Base-by-base conservation (phyloP, 2,113 vertebrate species). In the Brachyhypopomus occidentalis region DNA sequence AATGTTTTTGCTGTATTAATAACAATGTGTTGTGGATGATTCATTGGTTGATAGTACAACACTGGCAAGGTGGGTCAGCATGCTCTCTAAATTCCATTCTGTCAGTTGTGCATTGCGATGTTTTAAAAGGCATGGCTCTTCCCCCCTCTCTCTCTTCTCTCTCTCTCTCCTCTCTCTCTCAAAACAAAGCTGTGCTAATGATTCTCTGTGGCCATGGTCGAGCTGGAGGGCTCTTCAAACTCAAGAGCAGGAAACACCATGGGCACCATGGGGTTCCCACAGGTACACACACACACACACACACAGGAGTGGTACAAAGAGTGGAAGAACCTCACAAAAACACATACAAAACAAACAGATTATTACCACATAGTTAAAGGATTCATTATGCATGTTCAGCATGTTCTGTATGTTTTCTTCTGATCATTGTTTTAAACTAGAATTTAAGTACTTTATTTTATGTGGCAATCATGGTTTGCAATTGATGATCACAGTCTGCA, bases 211-310 rank as follows among this genome's bases (percentile, higher is more conserved):
- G 79, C 70, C 64, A 56, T 64, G 52, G 86, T 88, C 72, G 36
- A 85, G 86, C 85, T 88, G 86, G 89, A 92, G 90, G 88, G 83
- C 89, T 88, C 91, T 92, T 91, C 89, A 92, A 86, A 86, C 82
- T 89, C 84, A 91, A 93, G 91, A 88, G 91, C 87, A 88, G 88
- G 87, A 88, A 89, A 90, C 87, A 41, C 71, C 77, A 81, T 87
- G 69, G 83, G 75, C 87, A 86, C 76, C 58, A 27, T 75, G 84
- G 84, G 84, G 87, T 85, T 88, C 81, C 74, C 85, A 70, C 88
- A 91, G 88, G 87, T 89, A 0, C n/a, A 56, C 66, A 63, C 81
- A 41, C 71, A 22, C 69, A 80, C 66, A 69, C 45, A 73, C 6
- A 27, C 1, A 48, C 59, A 77, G 1, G 23, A 63, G 67, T 73